Evolutionary conservation across 2,797 vertebrate species (phyloP).

Genomic region (Epinephelus coioides): DNA sequence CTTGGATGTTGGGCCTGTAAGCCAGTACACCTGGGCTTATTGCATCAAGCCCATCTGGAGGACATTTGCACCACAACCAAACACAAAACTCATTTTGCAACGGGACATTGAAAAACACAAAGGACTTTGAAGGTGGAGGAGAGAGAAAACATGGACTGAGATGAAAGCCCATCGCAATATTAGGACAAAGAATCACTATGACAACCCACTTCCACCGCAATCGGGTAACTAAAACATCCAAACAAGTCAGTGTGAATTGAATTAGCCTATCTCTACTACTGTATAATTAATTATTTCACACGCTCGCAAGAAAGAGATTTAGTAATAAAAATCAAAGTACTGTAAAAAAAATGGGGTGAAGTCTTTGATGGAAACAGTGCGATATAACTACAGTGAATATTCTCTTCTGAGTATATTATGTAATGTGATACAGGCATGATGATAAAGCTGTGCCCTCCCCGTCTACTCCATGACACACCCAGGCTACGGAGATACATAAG

Average conservation of each 20-base stretch:
- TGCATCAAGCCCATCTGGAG: slow-evolving; percentile 69
- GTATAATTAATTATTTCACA: slow-evolving; percentile 37
- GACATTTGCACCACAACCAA: slow-evolving; percentile 63
- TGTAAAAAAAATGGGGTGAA: slow-evolving; percentile 15
- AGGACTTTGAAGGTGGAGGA: slow-evolving; percentile 70
- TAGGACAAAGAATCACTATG: slow-evolving; percentile 64
- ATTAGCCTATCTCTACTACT: slow-evolving; percentile 22
- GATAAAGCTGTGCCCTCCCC: neutral
- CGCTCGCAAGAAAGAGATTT: slow-evolving; percentile 5
- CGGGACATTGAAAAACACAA: slow-evolving; percentile 55
- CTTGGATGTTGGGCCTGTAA: slow-evolving; percentile 60
- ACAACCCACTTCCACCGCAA: slow-evolving; percentile 57
- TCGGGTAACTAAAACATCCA: slow-evolving; percentile 45
- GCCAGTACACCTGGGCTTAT: slow-evolving; percentile 68
- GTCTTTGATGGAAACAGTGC: slow-evolving; percentile 5
- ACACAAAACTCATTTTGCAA: slow-evolving; percentile 59
- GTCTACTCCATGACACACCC: slow-evolving; percentile 1
- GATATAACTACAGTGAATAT: slow-evolving; percentile 1
- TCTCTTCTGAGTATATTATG: slow-evolving; percentile 1
- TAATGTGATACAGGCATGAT: slow-evolving; percentile 15
- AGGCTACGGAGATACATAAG: slow-evolving; percentile 30
- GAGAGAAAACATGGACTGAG: slow-evolving; percentile 58
- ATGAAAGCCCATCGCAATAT: slow-evolving; percentile 67
- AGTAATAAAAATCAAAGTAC: slow-evolving; percentile 7
- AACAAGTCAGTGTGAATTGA: slow-evolving; percentile 52